Percentiles rank a stretch among this genome's conserved stretches.
phyloP scores from a whole-genome alignment of 1,140 invertebrate genomes.

The Mycetomoellerius zeteki region DNA sequence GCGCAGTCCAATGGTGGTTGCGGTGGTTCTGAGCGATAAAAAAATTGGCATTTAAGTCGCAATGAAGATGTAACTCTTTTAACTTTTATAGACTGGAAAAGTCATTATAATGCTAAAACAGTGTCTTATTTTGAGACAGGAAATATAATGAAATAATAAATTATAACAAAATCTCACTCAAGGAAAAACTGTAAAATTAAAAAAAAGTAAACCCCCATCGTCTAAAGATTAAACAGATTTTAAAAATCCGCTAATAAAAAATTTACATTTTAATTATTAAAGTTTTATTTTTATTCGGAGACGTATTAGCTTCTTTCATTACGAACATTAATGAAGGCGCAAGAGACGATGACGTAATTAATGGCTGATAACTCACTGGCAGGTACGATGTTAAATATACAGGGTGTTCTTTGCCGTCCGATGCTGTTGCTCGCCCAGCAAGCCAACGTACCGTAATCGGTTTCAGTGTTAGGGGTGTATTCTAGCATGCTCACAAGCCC shows the following conservation, averaged over 20 bases:
- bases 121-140: no score
- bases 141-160: no score
- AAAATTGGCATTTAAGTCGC: background rate
- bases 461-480: conserved; percentile 89
- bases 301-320: background rate
- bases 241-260: background rate
- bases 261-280: background rate
- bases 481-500: conserved; percentile 91
- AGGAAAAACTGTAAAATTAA: no score
- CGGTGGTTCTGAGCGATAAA: conserved; percentile 87
- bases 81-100: no score
- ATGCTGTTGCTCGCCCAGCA: conserved; percentile 95
- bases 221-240: no score
- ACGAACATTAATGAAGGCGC: background rate
- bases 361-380: conserved; percentile 90
- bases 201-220: no score
- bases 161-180: no score
- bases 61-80: background rate
- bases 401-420: conserved; percentile 93
- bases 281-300: background rate
- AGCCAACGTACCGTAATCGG: conserved; percentile 93
- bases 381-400: conserved; percentile 93
- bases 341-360: background rate
- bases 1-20: conserved; percentile 91
- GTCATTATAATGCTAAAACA: no score